Percentiles rank a stretch among this genome's conserved stretches.
phyloP scores from a whole-genome alignment of 2,888 invertebrate genomes.

The Ormyrus pomaceus region DNA sequence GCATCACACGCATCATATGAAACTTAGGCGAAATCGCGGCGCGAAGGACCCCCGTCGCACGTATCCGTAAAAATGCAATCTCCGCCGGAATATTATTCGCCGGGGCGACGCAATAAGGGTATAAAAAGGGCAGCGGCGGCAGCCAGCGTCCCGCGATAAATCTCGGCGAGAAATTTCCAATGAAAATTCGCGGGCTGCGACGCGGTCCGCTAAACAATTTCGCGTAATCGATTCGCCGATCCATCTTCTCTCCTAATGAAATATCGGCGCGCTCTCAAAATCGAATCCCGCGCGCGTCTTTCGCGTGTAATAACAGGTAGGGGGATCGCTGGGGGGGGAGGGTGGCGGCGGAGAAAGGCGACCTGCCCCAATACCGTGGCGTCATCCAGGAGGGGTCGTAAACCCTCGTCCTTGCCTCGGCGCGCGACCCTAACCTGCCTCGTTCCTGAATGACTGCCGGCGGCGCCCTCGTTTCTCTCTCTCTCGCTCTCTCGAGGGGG shows the following conservation, averaged over 20 bases:
- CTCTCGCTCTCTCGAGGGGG: neutral
- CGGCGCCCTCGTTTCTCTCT: constrained; percentile 23
- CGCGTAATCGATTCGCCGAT: constrained; percentile 52
- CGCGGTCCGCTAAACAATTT: constrained; percentile 50
- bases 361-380: constrained; percentile 63
- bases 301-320: too few species aligned
- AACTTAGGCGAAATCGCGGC: too few species aligned
- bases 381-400: constrained; percentile 34
- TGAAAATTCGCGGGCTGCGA: constrained; percentile 43
- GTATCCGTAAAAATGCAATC: constrained; percentile 30
- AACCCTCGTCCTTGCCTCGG: neutral
- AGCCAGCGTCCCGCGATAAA: constrained; percentile 34
- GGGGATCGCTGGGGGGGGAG: neutral
- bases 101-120: neutral
- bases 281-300: constrained; percentile 30
- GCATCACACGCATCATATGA: too few species aligned
- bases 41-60: neutral
- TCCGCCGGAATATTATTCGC: constrained; percentile 18
- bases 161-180: constrained; percentile 32
- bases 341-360: constrained; percentile 8
- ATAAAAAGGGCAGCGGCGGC: neutral
- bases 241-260: constrained; percentile 54
- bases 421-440: constrained; percentile 66
- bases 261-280: constrained; percentile 37
- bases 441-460: constrained; percentile 63